These are phyloP conservation scores for Carassius gibelio DNA, from an alignment of 2,113 vertebrate genomes.

Conservation along the genomic window DNA sequence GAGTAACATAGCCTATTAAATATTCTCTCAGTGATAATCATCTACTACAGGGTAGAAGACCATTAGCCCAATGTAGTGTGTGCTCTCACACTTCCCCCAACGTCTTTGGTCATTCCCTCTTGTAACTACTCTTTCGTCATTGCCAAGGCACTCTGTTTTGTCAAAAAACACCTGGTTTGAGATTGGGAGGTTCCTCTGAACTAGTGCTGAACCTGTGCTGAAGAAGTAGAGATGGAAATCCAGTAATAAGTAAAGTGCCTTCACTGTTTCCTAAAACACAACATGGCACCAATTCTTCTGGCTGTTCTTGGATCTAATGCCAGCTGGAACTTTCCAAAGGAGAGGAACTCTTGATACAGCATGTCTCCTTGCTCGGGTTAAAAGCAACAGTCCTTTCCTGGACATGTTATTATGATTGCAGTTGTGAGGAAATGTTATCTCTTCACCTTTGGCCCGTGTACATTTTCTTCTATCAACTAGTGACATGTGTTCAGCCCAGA, in stretches of 20 bases:
- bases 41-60: background rate
- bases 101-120: background rate
- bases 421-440: conserved; percentile 28
- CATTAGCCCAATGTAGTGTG: conserved; percentile 8
- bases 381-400: conserved; percentile 1
- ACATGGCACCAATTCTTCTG: background rate
- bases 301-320: conserved; percentile 16
- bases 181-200: conserved; percentile 39
- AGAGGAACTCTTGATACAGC: conserved; percentile 18
- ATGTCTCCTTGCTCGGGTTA: background rate
- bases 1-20: background rate
- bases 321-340: conserved; percentile 8
- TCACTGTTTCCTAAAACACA: conserved; percentile 33
- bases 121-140: conserved; percentile 23
- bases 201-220: conserved; percentile 34
- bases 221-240: conserved; percentile 16
- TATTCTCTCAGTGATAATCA: conserved; percentile 5
- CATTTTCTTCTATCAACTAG: conserved; percentile 11
- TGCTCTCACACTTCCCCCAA: background rate
- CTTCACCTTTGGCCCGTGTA: conserved; percentile 9
- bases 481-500: conserved; percentile 9
- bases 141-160: conserved; percentile 28
- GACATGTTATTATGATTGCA: background rate
- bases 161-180: conserved; percentile 40
- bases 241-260: conserved; percentile 4